Percentiles rank a stretch among this genome's conserved stretches.
Evolutionary conservation across 2,113 vertebrate species (phyloP).

Genomic region (Oryzias curvinotus): DNA sequence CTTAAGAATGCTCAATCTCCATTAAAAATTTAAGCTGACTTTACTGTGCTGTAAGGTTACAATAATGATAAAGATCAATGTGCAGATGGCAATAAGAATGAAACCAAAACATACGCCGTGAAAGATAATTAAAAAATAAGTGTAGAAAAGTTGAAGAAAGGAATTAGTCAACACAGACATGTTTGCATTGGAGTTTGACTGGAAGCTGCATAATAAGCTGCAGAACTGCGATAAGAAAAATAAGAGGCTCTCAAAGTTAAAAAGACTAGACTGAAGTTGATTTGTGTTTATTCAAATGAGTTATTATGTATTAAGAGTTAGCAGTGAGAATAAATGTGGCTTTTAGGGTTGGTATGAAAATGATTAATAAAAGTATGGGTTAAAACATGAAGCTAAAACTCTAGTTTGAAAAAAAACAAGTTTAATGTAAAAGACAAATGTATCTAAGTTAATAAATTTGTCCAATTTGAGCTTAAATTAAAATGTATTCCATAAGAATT

Average conservation of each 20-base stretch:
- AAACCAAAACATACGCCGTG: constrained; percentile 2
- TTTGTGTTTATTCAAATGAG: constrained; percentile 21
- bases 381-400: background rate
- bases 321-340: background rate
- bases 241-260: constrained; percentile 17
- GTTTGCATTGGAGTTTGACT: constrained; percentile 15
- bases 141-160: background rate
- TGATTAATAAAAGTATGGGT: background rate
- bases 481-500: too few species aligned
- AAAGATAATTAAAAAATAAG: constrained; percentile 3
- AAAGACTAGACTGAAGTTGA: constrained; percentile 4
- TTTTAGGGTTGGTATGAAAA: background rate
- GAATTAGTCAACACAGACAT: constrained; percentile 24
- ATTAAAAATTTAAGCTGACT: background rate
- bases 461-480: too few species aligned
- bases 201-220: constrained; percentile 25
- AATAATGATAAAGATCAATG: constrained; percentile 3
- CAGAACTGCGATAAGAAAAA: constrained; percentile 8
- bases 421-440: background rate
- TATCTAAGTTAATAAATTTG: background rate
- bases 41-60: constrained; percentile 2
- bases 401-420: background rate
- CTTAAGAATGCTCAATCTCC: too few species aligned
- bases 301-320: constrained; percentile 12
- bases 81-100: constrained; percentile 7